Evolutionary conservation across 1,140 invertebrate genomes (phyloP).

Genomic region (Drosophila navojoa): DNA sequence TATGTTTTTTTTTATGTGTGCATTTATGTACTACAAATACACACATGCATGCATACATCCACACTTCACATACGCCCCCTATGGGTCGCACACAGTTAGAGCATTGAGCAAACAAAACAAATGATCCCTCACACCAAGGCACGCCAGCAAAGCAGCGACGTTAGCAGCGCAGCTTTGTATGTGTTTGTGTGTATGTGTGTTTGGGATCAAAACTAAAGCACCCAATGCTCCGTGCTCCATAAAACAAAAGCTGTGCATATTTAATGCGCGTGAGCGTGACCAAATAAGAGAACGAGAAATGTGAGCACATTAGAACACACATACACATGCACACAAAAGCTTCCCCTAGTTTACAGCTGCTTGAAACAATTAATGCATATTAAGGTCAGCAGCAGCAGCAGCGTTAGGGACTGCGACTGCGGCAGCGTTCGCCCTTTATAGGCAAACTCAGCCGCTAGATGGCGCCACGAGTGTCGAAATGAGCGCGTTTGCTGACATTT

Average conservation of each 20-base stretch:
- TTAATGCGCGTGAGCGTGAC: conserved; percentile 50
- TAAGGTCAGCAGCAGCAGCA: conserved; percentile 55
- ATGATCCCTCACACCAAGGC: conserved; percentile 61
- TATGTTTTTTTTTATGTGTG: neutral
- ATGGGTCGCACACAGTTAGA: conserved; percentile 47
- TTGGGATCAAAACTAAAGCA: conserved; percentile 64
- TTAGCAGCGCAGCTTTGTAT: neutral
- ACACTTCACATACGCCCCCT: conserved; percentile 51
- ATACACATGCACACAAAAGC: conserved; percentile 27
- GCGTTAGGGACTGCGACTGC: conserved; percentile 17
- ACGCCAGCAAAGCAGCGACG: conserved; percentile 29
- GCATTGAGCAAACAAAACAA: conserved; percentile 44
- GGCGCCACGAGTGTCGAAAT: conserved; percentile 48
- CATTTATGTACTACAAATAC: conserved; percentile 10
- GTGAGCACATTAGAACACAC: conserved; percentile 57
- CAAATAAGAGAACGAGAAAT: conserved; percentile 33
- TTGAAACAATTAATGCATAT: conserved; percentile 74
- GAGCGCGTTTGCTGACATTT: conserved; percentile 5
- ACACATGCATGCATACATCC: neutral
- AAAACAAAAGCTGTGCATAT: conserved; percentile 54
- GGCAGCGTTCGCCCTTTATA: conserved; percentile 26
- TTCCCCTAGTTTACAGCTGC: conserved; percentile 47
- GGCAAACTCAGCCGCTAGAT: conserved; percentile 41
- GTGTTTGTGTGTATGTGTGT: conserved; percentile 13
- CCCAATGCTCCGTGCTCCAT: conserved; percentile 57